Base-by-base conservation (phyloP, 2,797 vertebrate genomes). In the Gila robusta region DNA sequence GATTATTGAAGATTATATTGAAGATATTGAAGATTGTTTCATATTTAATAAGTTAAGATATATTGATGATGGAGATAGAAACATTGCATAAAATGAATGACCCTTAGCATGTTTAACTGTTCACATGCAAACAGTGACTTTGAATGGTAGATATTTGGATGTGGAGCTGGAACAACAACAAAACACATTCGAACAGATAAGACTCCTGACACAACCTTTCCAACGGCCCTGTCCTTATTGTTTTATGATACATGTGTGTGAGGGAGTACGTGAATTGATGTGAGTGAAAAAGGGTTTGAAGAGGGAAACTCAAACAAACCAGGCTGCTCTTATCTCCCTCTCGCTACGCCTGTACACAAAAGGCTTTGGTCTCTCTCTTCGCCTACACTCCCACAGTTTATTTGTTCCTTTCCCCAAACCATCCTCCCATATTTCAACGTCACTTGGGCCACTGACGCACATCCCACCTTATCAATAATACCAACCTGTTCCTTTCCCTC, bases 311-410 rank as follows among this genome's bases (percentile, higher is more conserved):
- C 67, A 92, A 90, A 92, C 91, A 94, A 94, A 28, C 69, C 67
- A 86, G 70, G 93, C 92, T 90, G 76, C 83, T 90, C 90, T 91
- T 93, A 93, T 94, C 93, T 92, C 47, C 49, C 54, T 19, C 59
- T 90, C 87, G 87, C 88, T 73, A 86, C 67, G n/a, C 91, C 90
- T 85, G 56, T 69, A 87, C 0, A 70, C 90, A 91, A 77, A 82
- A 94, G 90, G 90, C 88, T 78, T 83, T 47, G 67, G 49, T 59
- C 54, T 71, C 52, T 85, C 47, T 78, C 23, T 56, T 23, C 84
- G 86, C 86, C 56, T 82, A 87, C 66, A 83, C 47, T 62, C 8
- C 39, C 41, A 82, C 88, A 49, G 83, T 87, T 54, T 90, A 86
- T 83, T 74, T 70, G 78, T 79, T 89, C 87, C 86, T 79, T 90